Evolutionary conservation across 1,140 invertebrate species (phyloP).

Genomic region (Meloidogyne exigua): DNA sequence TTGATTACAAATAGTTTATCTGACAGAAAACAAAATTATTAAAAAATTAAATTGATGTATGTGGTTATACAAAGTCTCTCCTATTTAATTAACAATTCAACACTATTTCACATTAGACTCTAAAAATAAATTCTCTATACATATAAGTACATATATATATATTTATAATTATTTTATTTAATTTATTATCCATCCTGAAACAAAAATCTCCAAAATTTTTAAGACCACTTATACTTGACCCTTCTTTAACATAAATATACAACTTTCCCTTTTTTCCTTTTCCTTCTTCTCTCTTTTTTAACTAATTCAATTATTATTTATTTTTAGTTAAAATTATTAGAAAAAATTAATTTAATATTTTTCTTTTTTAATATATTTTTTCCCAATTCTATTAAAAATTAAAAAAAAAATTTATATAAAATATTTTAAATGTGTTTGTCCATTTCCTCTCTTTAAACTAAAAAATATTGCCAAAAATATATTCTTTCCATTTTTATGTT

Average conservation of each 20-base stretch:
- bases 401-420: too few relatives aligned
- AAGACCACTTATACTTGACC: neutral
- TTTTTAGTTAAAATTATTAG: neutral
- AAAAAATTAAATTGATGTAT: too few relatives aligned
- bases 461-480: neutral
- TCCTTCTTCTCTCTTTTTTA: neutral
- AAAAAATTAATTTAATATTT: too few relatives aligned
- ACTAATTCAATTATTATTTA: neutral
- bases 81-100: too few relatives aligned
- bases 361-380: neutral
- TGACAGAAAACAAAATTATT: too few relatives aligned
- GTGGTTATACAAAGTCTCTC: too few relatives aligned
- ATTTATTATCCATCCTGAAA: neutral
- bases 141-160: neutral
- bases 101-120: too few relatives aligned
- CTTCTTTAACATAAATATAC: neutral
- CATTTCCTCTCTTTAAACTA: neutral
- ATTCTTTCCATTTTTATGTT: neutral
- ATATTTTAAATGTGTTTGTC: neutral
- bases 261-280: neutral
- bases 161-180: conserved; percentile 8
- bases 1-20: too few relatives aligned
- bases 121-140: neutral
- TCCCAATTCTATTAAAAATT: too few relatives aligned
- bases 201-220: neutral